These are phyloP conservation scores for Moxostoma hubbsi DNA, from an alignment of 2,797 vertebrate species.

Conservation along the genomic window DNA sequence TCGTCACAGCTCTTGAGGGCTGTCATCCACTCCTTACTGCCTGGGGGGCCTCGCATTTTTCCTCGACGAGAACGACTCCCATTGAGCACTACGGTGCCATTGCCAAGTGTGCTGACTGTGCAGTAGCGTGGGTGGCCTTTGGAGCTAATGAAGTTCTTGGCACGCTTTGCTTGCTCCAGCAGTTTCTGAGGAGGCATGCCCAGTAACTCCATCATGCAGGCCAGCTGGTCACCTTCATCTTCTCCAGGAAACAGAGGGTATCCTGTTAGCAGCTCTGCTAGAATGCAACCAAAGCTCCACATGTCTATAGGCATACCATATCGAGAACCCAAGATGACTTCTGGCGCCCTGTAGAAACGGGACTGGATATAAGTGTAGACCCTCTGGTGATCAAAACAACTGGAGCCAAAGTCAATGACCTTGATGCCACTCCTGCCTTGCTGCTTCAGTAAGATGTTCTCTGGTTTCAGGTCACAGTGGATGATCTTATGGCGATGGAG, in stretches of 20 bases:
- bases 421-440: constrained; percentile 97
- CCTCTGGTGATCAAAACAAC: constrained; percentile 97
- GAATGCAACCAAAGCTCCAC: constrained; percentile 98
- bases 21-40: constrained; percentile 90
- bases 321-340: constrained; percentile 92
- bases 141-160: constrained; percentile 97
- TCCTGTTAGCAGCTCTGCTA: constrained; percentile 94
- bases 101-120: constrained; percentile 83
- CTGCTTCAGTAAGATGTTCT: constrained; percentile 97
- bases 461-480: constrained; percentile 98
- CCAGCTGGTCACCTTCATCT: constrained; percentile 95
- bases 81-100: constrained; percentile 85
- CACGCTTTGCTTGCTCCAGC: constrained; percentile 91
- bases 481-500: constrained; percentile 92
- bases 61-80: constrained; percentile 90
- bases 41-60: constrained; percentile 90
- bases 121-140: constrained; percentile 98
- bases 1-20: constrained; percentile 95
- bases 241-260: constrained; percentile 96
- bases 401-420: constrained; percentile 98
- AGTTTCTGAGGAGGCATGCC: constrained; percentile 93
- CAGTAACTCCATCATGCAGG: constrained; percentile 95
- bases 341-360: constrained; percentile 94
- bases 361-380: constrained; percentile 99
- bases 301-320: constrained; percentile 97